Conservation (phyloP, 2,888 invertebrate species). For the Eupithecia tripunctaria region DNA sequence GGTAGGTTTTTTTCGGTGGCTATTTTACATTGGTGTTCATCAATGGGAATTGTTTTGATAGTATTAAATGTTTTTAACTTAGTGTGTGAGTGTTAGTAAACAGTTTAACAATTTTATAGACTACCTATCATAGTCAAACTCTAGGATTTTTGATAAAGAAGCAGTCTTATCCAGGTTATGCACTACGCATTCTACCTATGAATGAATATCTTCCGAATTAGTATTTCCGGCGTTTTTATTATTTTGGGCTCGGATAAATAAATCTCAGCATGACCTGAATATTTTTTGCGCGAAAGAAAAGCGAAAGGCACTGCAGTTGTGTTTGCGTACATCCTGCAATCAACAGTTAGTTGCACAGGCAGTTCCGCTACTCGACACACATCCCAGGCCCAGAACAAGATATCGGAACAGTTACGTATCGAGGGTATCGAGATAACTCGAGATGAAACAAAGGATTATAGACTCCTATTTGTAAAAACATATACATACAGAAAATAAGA, state of each 20-base stretch:
- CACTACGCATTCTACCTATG: neutral
- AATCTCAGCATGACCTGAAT: slow-evolving; percentile 21
- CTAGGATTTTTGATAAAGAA: neutral
- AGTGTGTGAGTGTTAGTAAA: no score
- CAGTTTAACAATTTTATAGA: no score
- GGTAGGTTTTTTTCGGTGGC: no score
- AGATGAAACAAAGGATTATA: neutral
- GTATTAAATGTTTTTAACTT: no score
- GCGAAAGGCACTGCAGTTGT: slow-evolving; percentile 33
- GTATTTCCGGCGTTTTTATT: neutral
- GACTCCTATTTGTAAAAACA: neutral
- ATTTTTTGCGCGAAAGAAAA: slow-evolving; percentile 18
- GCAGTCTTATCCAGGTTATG: neutral
- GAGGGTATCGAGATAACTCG: slow-evolving; percentile 9
- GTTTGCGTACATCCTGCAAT: slow-evolving; percentile 33
- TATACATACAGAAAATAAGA: neutral
- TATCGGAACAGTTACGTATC: slow-evolving; percentile 22
- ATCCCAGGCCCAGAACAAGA: slow-evolving; percentile 39
- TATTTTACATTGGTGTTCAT: no score
- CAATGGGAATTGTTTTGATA: no score
- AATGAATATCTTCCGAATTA: neutral
- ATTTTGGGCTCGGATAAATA: neutral
- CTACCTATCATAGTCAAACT: neutral
- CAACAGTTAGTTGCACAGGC: slow-evolving; percentile 53
- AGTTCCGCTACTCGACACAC: slow-evolving; percentile 62